Base-by-base conservation (phyloP, 2,888 invertebrate genomes). In the Trichogramma evanescens region DNA sequence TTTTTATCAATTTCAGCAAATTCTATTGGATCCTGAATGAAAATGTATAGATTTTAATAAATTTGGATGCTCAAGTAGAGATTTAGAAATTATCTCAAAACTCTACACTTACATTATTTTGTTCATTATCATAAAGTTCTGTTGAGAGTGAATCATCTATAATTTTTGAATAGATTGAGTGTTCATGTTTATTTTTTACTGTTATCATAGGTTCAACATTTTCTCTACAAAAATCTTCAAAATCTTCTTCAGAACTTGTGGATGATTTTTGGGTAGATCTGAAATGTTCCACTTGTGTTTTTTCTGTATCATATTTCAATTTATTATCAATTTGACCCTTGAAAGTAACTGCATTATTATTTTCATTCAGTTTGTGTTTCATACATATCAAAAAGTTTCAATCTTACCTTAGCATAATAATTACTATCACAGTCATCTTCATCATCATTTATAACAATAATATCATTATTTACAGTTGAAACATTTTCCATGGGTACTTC, bases 121-220 rank as follows among this genome's bases (percentile, higher is more conserved):
- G 26, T 26, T 26, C 26, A 26, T 26, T 26, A 26, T 26, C 26
- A 26, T 26, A 2, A 26, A 26, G 26, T 26, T 26, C 26, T 26
- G 26, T 26, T 26, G 26, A 26, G 26, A 26, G 26, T 26, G 26
- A 26, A 1, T 26, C 26, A 26, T 26, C 26, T 26, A 26, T 26
- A 26, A 26, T 26, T 26, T 48, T 10, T n/a, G 49, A 43, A 50
- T 58, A 62, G 13, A 62, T 44, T 38, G 52, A 51, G 41, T 61
- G 41, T 51, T 13, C 10, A 5, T 54, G 5, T 39, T 56, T 58
- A 56, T 54, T 64, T 54, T 13, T 49, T 13, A 63, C 40, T 48
- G 9, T 26, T 39, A 62, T 50, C 4, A 48, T 5, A 13, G 64
- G 54, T 49, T 64, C 63, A 10, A 7, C 53, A 61, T 63, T 63